Conservation (phyloP, 2,888 invertebrate genomes). For the Brachynemurus nebulosus region DNA sequence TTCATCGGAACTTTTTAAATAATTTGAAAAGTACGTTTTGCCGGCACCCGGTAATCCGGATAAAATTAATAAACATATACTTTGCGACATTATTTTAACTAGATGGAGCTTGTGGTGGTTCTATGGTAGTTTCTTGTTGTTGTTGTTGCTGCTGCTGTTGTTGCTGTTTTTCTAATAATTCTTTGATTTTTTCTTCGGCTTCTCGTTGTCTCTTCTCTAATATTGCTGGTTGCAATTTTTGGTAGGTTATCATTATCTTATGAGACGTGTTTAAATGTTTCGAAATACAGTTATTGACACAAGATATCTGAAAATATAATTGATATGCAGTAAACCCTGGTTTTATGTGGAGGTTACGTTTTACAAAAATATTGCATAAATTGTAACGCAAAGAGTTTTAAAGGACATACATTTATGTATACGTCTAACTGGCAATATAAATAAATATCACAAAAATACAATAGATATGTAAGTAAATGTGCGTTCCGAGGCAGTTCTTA, state of each 20-base stretch:
- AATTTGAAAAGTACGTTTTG: neutral
- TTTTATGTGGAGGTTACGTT: too few relatives aligned
- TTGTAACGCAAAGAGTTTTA: neutral
- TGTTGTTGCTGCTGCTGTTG: too few relatives aligned
- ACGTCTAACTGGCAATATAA: too few relatives aligned
- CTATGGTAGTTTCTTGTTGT: too few relatives aligned
- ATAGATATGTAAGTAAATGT: too few relatives aligned
- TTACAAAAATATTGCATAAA: too few relatives aligned
- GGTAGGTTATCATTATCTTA: conserved; percentile 7
- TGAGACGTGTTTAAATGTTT: conserved; percentile 7
- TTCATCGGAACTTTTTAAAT: neutral
- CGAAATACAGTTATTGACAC: conserved; percentile 3
- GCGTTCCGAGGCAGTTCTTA: too few relatives aligned
- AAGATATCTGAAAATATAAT: neutral
- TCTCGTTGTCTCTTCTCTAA: conserved; percentile 2
- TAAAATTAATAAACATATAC: conserved; percentile 1
- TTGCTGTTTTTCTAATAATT: conserved; percentile 1
- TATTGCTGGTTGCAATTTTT: conserved; percentile 7
- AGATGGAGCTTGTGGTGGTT: too few relatives aligned
- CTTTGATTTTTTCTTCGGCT: conserved; percentile 6
- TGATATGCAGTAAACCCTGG: too few relatives aligned
- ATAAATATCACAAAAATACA: too few relatives aligned
- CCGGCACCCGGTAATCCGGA: conserved; percentile 3
- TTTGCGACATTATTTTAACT: neutral
- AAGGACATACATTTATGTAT: too few relatives aligned